Conservation (phyloP, 37 sponge, comb jelly and placozoan genomes). For the Mnemiopsis leidyi region DNA sequence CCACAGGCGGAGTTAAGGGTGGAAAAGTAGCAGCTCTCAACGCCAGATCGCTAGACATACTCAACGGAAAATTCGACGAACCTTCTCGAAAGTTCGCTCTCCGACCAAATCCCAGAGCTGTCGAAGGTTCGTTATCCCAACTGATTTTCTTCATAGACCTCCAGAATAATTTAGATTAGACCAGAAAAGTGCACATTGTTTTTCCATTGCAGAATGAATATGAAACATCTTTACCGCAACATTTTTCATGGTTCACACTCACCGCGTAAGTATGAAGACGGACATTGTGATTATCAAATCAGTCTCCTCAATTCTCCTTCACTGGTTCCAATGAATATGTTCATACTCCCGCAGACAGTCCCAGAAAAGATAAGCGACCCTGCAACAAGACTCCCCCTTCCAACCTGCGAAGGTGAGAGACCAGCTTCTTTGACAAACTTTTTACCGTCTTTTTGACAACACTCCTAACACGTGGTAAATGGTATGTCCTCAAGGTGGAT, state of each 20-base stretch:
- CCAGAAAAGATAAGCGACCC: neutral
- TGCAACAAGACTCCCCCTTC: neutral
- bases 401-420: neutral
- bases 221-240: neutral
- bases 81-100: neutral
- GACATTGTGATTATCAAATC: neutral
- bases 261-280: neutral
- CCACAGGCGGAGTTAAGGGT: conserved; percentile 22
- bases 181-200: too few species aligned
- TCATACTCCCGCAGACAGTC: neutral
- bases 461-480: neutral
- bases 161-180: too few species aligned
- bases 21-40: conserved; percentile 1
- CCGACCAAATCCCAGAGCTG: conserved; percentile 6
- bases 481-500: too few species aligned
- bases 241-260: neutral
- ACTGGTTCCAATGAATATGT: neutral
- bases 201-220: neutral
- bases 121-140: neutral
- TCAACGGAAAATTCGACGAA: conserved; percentile 8
- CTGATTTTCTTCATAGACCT: too few species aligned
- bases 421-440: neutral
- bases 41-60: conserved; percentile 12
- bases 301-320: neutral
- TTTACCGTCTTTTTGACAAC: neutral